Percentiles rank a stretch among this genome's conserved stretches.
Evolutionary conservation across 2,797 vertebrate genomes (phyloP).

Genomic region (Microctenopoma stevenorrisi): DNA sequence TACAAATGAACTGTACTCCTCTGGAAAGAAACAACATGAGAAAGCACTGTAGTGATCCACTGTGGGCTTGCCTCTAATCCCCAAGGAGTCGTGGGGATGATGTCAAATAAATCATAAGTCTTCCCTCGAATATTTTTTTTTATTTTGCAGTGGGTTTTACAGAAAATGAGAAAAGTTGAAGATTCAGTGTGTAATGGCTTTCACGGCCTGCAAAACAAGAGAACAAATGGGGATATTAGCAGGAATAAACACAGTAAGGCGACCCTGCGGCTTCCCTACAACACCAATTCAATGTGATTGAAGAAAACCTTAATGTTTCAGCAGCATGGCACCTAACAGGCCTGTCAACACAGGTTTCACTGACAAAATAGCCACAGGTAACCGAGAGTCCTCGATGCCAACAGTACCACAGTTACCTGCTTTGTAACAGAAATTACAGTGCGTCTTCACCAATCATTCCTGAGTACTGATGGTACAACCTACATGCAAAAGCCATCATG

Average conservation of each 20-base stretch:
- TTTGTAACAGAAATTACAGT: constrained; percentile 22
- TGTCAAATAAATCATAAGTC: constrained; percentile 57
- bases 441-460: constrained; percentile 29
- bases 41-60: constrained; percentile 32
- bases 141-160: constrained; percentile 26
- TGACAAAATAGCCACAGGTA: constrained; percentile 41
- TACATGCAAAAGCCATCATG: constrained; percentile 12
- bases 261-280: constrained; percentile 20
- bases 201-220: not conserved
- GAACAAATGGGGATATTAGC: constrained; percentile 20
- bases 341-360: constrained; percentile 49
- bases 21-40: constrained; percentile 48
- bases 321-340: constrained; percentile 43
- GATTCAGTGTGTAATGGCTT: constrained; percentile 6
- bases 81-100: constrained; percentile 50
- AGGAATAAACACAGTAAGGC: constrained; percentile 11
- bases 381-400: constrained; percentile 11
- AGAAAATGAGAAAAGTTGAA: constrained; percentile 12
- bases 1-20: constrained; percentile 40
- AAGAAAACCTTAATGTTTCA: constrained; percentile 51
- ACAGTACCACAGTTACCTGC: constrained; percentile 4
- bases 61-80: constrained; percentile 43
- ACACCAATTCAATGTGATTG: constrained; percentile 30
- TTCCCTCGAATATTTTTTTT: constrained; percentile 32
- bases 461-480: constrained; percentile 17